A percentile compares a stretch with the other conserved stretches of the same genome.
phyloP scores from a whole-genome alignment of 2,113 vertebrate genomes.

The Ammospiza caudacuta region DNA sequence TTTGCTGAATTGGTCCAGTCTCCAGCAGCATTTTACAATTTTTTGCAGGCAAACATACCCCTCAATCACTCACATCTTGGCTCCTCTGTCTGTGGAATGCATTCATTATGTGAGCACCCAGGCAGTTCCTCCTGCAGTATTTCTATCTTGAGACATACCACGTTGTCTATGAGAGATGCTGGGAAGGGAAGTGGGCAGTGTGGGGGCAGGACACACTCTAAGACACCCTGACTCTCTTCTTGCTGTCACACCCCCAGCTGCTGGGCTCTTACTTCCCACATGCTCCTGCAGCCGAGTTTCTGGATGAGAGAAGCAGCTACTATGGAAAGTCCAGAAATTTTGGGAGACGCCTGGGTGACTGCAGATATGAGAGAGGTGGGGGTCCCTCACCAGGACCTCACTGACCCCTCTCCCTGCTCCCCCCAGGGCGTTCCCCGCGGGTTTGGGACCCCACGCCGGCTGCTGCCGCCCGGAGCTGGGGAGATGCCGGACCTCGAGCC shows the following conservation, averaged over 20 bases:
- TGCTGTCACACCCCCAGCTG: not conserved
- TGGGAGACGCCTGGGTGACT: not conserved
- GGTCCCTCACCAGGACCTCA: rapidly evolving
- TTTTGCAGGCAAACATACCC: not conserved
- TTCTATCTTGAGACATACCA: not conserved
- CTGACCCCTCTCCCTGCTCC: not conserved
- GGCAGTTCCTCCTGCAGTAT: not conserved
- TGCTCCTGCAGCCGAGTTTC: not conserved
- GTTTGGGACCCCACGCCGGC: rapidly evolving
- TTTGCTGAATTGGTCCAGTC: not conserved
- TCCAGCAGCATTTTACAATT: not conserved
- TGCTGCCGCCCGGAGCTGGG: rapidly evolving
- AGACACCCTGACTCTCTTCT: not conserved
- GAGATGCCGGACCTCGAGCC: not conserved
- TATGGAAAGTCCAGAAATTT: conserved; percentile 52
- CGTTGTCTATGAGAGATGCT: not conserved
- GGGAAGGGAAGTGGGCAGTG: not conserved
- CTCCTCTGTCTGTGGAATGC: not conserved
- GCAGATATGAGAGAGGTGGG: rapidly evolving
- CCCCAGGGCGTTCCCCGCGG: rapidly evolving
- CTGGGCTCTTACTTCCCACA: rapidly evolving
- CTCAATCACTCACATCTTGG: not conserved
- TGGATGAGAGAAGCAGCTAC: conserved; percentile 5
- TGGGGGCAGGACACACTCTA: not conserved
- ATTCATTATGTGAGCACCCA: not conserved